Base-by-base conservation (phyloP, 1,140 invertebrate species). In the Panulirus ornatus region DNA sequence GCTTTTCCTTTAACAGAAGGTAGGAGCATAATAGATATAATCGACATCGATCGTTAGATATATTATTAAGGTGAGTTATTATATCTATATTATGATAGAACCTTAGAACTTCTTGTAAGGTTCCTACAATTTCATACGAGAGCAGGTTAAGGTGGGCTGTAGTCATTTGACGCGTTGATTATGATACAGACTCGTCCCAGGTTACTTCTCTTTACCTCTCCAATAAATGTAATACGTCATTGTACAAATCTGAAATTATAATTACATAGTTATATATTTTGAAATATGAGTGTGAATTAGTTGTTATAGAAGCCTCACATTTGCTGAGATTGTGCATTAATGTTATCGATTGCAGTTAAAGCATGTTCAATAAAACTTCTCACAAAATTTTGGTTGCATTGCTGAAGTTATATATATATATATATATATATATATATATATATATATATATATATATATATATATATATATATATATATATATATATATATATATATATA, bases 381-480 rank as follows among this genome's bases (percentile, higher is more conserved):
- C 27, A 19, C n/a, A 6, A 19, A 9, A 6, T 81, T 22, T 11
- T 51, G 22, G 16, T 58, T 58, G 54, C 16, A 54, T 54, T 38
- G 30, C 27, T 81, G 51, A 27, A 51, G 22, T 34, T 75, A 75
- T 30, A 75, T 75, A 75, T 75, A 75, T 58, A 14, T 11, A 22
- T 9, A 58, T 11, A 22, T 11, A 58, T 30, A 75, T 27, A 75
- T 27, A 30, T 75, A 38, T 75, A 75, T 27, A 75, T 30, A 38
- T 75, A 38, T 75, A 38, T 75, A 30, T 30, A 75, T 27, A 30
- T 30, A 75, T 27, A 30, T 27, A 75, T 30, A 38, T 75, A 38
- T 75, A 38, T 75, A 30, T 75, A 75, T 30, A 38, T 75, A 38
- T 30, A 75, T 75, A 38, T 30, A 75, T 30, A 38, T 75, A 38